Evolutionary conservation across 2,888 invertebrate species (phyloP).

Genomic region (Xylota sylvarum): DNA sequence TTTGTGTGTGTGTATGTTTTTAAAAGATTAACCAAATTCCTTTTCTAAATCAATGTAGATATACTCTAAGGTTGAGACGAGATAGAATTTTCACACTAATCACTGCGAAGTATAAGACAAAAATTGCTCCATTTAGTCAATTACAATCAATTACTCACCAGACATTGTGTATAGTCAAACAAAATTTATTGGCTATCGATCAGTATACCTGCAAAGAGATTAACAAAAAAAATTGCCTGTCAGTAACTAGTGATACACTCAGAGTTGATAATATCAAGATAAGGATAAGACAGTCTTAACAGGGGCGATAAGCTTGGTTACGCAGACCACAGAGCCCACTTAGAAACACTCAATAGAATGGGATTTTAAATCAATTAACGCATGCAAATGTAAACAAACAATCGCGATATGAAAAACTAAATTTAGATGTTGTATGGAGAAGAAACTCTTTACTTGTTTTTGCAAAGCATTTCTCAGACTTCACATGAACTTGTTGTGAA

Average conservation of each 20-base stretch:
- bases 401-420: neutral
- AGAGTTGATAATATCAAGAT: constrained; percentile 8
- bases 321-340: neutral
- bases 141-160: constrained; percentile 61
- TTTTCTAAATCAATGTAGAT: constrained; percentile 40
- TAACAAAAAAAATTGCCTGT: constrained; percentile 21
- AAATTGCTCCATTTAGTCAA: constrained; percentile 64
- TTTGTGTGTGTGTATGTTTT: constrained; percentile 44
- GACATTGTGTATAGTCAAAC: constrained; percentile 38
- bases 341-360: no score
- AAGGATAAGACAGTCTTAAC: constrained; percentile 16
- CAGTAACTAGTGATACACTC: neutral
- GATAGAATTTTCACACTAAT: constrained; percentile 56
- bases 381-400: constrained; percentile 60
- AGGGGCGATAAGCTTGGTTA: neutral
- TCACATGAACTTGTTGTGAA: constrained; percentile 42
- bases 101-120: constrained; percentile 70
- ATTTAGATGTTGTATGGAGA: constrained; percentile 16
- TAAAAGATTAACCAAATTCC: constrained; percentile 20
- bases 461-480: constrained; percentile 7
- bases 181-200: constrained; percentile 46
- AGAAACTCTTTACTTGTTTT: constrained; percentile 5
- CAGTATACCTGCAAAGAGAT: constrained; percentile 62
- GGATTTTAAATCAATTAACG: constrained; percentile 10
- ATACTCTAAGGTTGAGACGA: constrained; percentile 22